phyloP scores from a whole-genome alignment of 2,113 vertebrate species.

The Craseonycteris thonglongyai region DNA sequence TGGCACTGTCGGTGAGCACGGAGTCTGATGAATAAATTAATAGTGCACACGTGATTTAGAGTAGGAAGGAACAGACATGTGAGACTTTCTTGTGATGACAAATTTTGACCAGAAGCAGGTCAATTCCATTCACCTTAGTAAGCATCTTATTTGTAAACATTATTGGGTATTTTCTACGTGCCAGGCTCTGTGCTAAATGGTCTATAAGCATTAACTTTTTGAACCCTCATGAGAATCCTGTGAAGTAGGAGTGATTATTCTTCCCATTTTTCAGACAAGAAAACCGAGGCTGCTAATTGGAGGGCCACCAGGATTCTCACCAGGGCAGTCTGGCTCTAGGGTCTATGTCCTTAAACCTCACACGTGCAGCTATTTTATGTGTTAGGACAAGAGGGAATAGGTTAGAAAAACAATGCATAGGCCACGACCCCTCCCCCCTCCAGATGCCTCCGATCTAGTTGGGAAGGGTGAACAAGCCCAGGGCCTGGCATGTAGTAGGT shows the following conservation, averaged over 20 bases:
- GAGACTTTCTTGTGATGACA: background rate
- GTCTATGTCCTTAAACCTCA: background rate
- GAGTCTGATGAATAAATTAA: background rate
- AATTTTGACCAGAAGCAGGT: background rate
- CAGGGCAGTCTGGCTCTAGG: background rate
- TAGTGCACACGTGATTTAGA: background rate
- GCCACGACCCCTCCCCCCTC: background rate
- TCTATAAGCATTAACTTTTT: background rate
- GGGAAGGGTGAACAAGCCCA: background rate
- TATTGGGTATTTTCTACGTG: background rate
- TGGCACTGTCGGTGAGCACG: background rate
- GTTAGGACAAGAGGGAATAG: background rate
- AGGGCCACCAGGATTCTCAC: background rate
- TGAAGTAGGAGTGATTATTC: background rate
- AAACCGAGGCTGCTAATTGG: background rate
- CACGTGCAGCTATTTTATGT: background rate
- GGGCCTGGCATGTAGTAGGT: background rate
- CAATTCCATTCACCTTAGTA: background rate
- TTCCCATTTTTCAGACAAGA: background rate
- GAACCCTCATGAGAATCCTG: background rate
- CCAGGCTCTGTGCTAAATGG: background rate
- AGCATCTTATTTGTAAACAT: background rate
- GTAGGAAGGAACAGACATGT: background rate
- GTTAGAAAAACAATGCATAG: background rate
- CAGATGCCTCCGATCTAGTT: background rate